Conservation (phyloP, 2,888 invertebrate genomes). For the Tachina grossa region DNA sequence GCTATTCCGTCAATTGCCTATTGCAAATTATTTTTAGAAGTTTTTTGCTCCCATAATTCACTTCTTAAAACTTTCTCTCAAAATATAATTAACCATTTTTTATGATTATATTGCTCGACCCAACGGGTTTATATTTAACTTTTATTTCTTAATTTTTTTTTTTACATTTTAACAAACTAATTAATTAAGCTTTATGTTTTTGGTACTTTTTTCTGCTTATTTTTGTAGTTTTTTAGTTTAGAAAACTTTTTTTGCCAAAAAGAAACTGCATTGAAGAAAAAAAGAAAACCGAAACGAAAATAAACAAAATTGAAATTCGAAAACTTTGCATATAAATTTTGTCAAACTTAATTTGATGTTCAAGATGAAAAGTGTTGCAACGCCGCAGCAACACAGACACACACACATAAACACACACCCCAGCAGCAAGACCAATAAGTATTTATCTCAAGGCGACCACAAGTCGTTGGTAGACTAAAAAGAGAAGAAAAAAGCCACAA, state of each 20-base stretch:
- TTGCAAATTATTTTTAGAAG: neutral
- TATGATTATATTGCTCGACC: constrained; percentile 32
- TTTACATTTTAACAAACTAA: constrained; percentile 51
- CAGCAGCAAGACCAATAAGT: constrained; percentile 3
- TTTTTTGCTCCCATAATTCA: constrained; percentile 33
- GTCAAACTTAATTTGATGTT: constrained; percentile 72
- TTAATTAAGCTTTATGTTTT: constrained; percentile 66
- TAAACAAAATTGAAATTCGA: constrained; percentile 62
- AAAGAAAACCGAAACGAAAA: constrained; percentile 46
- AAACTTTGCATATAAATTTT: constrained; percentile 70
- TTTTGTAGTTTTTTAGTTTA: constrained; percentile 11
- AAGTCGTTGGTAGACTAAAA: constrained; percentile 60
- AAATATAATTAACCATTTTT: constrained; percentile 34
- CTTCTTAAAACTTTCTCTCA: constrained; percentile 23
- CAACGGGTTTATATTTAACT: constrained; percentile 6
- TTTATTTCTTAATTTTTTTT: neutral
- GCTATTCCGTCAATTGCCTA: too few species aligned
- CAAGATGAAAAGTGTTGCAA: constrained; percentile 63
- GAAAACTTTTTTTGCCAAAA: constrained; percentile 44
- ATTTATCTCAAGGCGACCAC: constrained; percentile 57
- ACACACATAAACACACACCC: neutral
- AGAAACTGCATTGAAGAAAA: constrained; percentile 47
- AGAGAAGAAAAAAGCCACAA: constrained; percentile 10
- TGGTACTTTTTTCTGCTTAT: constrained; percentile 22
- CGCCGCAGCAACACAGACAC: constrained; percentile 12